Conservation (phyloP, 2,113 vertebrate genomes). For the Microtus pennsylvanicus region DNA sequence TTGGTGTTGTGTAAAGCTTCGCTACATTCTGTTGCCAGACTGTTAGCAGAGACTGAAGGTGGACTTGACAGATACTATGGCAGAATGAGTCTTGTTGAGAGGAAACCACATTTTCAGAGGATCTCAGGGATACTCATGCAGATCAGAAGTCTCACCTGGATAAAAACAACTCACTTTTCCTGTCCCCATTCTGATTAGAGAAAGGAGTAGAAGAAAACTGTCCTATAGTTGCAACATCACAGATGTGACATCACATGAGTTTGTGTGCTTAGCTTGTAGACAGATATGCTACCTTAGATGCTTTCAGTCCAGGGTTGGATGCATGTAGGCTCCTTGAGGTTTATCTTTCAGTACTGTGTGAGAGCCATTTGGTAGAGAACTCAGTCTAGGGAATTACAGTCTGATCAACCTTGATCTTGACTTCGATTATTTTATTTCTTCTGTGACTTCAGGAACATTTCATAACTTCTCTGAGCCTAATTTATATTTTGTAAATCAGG, state of each 20-base stretch:
- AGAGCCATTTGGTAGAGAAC: fast-evolving
- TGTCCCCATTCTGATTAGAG: not conserved
- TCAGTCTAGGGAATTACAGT: fast-evolving
- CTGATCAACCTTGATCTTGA: not conserved
- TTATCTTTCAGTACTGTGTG: not conserved
- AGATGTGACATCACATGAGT: too few relatives aligned
- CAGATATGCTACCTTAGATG: fast-evolving
- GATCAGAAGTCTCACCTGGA: not conserved
- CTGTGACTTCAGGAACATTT: not conserved
- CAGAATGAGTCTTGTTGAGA: not conserved
- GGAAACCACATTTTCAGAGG: not conserved
- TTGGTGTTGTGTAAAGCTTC: not conserved
- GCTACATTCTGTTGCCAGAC: not conserved
- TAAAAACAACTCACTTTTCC: not conserved
- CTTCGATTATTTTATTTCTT: not conserved
- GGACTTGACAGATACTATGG: not conserved
- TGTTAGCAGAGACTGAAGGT: not conserved
- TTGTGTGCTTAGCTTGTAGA: not conserved
- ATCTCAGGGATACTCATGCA: not conserved
- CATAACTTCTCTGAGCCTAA: not conserved
- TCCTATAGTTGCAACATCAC: too few relatives aligned
- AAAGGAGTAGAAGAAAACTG: fast-evolving
- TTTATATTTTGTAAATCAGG: not conserved
- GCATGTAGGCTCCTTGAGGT: fast-evolving
- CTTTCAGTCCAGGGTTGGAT: fast-evolving